These are phyloP conservation scores for Pionites leucogaster DNA, from an alignment of 2,113 vertebrate species.

Conservation along the genomic window DNA sequence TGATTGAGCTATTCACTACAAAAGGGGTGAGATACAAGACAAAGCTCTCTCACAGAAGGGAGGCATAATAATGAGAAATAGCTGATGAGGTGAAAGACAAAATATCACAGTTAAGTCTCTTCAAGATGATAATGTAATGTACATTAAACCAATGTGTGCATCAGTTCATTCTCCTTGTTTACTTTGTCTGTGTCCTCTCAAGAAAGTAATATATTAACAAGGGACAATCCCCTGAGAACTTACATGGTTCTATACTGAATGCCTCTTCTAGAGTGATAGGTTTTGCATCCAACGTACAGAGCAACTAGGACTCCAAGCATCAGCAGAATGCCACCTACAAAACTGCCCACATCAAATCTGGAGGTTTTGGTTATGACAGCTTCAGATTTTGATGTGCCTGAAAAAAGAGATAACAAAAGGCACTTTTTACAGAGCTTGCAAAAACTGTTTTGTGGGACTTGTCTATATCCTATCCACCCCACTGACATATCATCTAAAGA, in stretches of 20 bases:
- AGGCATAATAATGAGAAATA: not conserved
- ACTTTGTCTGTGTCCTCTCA: not conserved
- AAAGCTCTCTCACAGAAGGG: not conserved
- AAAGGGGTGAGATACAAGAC: not conserved
- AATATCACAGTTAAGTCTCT: not conserved
- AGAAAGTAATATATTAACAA: not conserved
- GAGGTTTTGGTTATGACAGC: not conserved
- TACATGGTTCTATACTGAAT: constrained; percentile 83
- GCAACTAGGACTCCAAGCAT: constrained; percentile 73
- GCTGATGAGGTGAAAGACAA: not conserved
- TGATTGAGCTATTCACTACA: not conserved
- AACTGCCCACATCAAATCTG: constrained; percentile 78
- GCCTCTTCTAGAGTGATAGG: constrained; percentile 78
- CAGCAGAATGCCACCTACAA: constrained; percentile 80
- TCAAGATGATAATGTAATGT: not conserved
- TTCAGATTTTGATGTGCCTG: constrained; percentile 63
- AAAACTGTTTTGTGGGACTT: not conserved
- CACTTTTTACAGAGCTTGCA: not conserved
- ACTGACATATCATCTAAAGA: not conserved
- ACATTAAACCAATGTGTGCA: not conserved
- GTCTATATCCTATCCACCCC: not conserved
- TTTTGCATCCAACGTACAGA: constrained; percentile 77
- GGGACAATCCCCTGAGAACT: constrained; percentile 30
- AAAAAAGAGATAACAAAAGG: constrained; percentile 23
- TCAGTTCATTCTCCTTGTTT: not conserved